phyloP scores from a whole-genome alignment of 2,888 invertebrate genomes.

The Netelia virgata region DNA sequence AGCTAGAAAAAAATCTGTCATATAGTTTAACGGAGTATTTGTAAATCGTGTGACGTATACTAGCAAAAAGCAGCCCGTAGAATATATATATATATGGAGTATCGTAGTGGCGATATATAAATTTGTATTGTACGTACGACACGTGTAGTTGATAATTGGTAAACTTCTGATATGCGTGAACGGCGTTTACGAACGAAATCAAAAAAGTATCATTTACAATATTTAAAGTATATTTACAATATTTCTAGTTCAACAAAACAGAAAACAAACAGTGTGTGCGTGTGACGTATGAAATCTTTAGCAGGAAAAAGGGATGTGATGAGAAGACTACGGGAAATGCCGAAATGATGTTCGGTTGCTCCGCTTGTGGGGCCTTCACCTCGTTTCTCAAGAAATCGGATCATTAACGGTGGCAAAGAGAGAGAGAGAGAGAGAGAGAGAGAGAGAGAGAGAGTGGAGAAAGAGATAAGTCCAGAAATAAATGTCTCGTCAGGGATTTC shows the following conservation, averaged over 20 bases:
- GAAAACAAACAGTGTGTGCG: slow-evolving; percentile 44
- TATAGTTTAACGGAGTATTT: not conserved
- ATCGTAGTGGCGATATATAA: slow-evolving; percentile 12
- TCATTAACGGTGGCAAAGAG: slow-evolving; percentile 39
- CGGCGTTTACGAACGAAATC: not conserved
- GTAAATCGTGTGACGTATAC: not conserved
- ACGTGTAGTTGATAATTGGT: not conserved
- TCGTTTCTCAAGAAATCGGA: slow-evolving; percentile 65
- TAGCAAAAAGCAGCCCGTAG: not conserved
- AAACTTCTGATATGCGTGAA: no score
- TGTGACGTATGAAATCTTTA: slow-evolving; percentile 63
- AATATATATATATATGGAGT: not conserved
- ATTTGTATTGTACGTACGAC: slow-evolving; percentile 24
- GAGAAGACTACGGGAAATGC: slow-evolving; percentile 53
- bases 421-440: slow-evolving; percentile 8
- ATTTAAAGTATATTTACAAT: no score
- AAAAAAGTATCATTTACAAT: slow-evolving; percentile 38
- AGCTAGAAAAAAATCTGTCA: not conserved
- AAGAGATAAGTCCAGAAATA: not conserved
- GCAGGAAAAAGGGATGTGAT: slow-evolving; percentile 64
- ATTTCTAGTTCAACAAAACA: slow-evolving; percentile 25
- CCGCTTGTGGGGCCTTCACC: slow-evolving; percentile 64
- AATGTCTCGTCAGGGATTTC: slow-evolving; percentile 23
- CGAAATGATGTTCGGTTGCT: slow-evolving; percentile 63
- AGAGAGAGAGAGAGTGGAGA: slow-evolving; percentile 7